These are phyloP conservation scores for Pheosia tremula DNA, from an alignment of 2,888 invertebrate genomes.

Conservation along the genomic window DNA sequence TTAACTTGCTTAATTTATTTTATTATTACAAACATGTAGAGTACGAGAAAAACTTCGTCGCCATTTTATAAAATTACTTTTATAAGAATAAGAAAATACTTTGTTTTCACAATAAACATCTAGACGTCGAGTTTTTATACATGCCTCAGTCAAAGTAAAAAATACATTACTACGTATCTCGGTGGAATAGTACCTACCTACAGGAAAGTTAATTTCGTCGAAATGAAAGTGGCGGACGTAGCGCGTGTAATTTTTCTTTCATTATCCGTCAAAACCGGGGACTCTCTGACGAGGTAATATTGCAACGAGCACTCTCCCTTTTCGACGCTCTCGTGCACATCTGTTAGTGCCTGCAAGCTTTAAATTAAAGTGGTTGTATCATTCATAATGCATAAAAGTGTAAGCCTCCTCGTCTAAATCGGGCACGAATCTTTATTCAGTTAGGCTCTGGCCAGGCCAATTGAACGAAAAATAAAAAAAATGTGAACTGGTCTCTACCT, in stretches of 20 bases:
- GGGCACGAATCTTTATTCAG: too few relatives aligned
- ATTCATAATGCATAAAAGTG: background rate
- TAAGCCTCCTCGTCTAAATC: background rate
- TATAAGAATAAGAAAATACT: background rate
- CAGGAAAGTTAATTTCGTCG: constrained; percentile 65
- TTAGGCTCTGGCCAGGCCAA: too few relatives aligned
- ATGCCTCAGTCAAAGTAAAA: too few relatives aligned
- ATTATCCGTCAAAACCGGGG: constrained; percentile 59
- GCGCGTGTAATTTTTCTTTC: constrained; percentile 65
- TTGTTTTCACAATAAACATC: constrained; percentile 9
- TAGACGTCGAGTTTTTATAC: constrained; percentile 16
- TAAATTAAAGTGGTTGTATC: background rate
- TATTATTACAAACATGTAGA: background rate
- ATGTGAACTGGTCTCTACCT: too few relatives aligned
- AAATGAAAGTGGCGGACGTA: constrained; percentile 50
- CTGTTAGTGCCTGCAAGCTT: constrained; percentile 11
- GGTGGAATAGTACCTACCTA: constrained; percentile 16
- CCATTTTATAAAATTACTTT: background rate
- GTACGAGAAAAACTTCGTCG: too few relatives aligned
- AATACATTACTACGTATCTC: background rate
- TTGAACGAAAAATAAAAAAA: too few relatives aligned
- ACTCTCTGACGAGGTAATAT: constrained; percentile 40
- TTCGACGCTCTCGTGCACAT: constrained; percentile 30
- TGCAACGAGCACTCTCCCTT: constrained; percentile 38
- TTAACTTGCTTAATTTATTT: too few relatives aligned